A percentile compares a stretch with the other conserved stretches of the same genome.
Conservation (phyloP, 2,888 invertebrate species). For the Luperina nickerlii region DNA sequence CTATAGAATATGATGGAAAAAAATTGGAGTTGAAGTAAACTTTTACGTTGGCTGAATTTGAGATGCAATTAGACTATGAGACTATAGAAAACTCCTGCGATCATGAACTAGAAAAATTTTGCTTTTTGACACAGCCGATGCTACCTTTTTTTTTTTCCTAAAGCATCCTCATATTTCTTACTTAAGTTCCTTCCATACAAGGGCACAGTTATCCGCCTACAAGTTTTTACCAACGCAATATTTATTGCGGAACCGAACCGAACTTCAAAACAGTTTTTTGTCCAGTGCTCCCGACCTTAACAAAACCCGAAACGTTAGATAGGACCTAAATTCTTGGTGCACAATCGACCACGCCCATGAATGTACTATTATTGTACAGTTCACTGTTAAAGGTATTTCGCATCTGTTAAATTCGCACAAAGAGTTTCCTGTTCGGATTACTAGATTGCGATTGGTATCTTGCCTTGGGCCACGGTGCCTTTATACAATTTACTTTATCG, state of each 20-base stretch:
- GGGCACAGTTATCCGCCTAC: conserved; percentile 63
- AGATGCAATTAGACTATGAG: neutral
- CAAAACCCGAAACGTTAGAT: conserved; percentile 73
- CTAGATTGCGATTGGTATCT: conserved; percentile 87
- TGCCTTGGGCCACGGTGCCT: conserved; percentile 80
- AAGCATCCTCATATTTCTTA: conserved; percentile 60
- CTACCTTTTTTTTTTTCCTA: conserved; percentile 14
- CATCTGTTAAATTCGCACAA: conserved; percentile 86
- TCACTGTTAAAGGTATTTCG: conserved; percentile 85
- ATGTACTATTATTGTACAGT: conserved; percentile 73
- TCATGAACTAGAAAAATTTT: neutral
- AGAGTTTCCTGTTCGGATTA: conserved; percentile 89
- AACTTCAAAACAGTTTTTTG: conserved; percentile 61
- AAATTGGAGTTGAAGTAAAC: neutral
- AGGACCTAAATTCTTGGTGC: conserved; percentile 77
- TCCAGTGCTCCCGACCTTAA: conserved; percentile 36
- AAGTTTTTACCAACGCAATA: conserved; percentile 63
- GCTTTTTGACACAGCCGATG: neutral
- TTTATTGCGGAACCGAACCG: conserved; percentile 65
- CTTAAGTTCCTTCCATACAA: conserved; percentile 44
- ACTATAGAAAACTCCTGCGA: no score
- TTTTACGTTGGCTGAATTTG: neutral
- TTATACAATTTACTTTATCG: conserved; percentile 81
- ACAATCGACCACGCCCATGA: conserved; percentile 86
- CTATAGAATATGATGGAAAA: neutral